Evolutionary conservation across 1,140 invertebrate species (phyloP).

Genomic region (Trichogramma pretiosum): DNA sequence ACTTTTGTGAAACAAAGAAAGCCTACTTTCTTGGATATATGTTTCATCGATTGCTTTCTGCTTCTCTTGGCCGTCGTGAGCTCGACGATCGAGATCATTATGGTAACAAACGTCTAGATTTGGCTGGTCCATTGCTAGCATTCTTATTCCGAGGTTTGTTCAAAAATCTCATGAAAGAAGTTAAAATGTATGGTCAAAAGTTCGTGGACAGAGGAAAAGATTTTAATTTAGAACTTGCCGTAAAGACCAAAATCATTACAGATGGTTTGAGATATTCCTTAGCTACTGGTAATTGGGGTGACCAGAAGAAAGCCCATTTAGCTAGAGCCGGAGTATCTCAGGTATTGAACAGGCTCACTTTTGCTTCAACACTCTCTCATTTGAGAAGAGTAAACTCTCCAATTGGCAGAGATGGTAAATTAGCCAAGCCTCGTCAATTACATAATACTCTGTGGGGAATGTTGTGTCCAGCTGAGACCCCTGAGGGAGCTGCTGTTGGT

Average conservation of each 20-base stretch:
- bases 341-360: conserved; percentile 28
- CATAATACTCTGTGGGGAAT: conserved; percentile 31
- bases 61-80: conserved; percentile 85
- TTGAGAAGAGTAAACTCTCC: conserved; percentile 28
- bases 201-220: conserved; percentile 79
- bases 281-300: conserved; percentile 30
- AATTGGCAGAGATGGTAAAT: conserved; percentile 28
- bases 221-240: conserved; percentile 26
- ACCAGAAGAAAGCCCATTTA: conserved; percentile 28
- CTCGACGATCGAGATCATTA: conserved; percentile 99
- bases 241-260: conserved; percentile 28
- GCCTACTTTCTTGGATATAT: conserved; percentile 97
- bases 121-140: conserved; percentile 90
- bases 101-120: conserved; percentile 93
- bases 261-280: conserved; percentile 28
- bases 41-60: conserved; percentile 89
- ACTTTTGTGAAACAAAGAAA: conserved; percentile 98
- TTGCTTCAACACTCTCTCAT: conserved; percentile 27
- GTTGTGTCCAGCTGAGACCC: conserved; percentile 30
- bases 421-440: conserved; percentile 27
- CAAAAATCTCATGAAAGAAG: conserved; percentile 88
- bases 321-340: conserved; percentile 28
- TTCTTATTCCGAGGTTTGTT: conserved; percentile 91
- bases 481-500: conserved; percentile 26
- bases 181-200: conserved; percentile 95